Evolutionary conservation across 2,797 vertebrate genomes (phyloP), one percentile per base, ranked within the genome.

Genomic region (Pelochelys cantorii): DNA sequence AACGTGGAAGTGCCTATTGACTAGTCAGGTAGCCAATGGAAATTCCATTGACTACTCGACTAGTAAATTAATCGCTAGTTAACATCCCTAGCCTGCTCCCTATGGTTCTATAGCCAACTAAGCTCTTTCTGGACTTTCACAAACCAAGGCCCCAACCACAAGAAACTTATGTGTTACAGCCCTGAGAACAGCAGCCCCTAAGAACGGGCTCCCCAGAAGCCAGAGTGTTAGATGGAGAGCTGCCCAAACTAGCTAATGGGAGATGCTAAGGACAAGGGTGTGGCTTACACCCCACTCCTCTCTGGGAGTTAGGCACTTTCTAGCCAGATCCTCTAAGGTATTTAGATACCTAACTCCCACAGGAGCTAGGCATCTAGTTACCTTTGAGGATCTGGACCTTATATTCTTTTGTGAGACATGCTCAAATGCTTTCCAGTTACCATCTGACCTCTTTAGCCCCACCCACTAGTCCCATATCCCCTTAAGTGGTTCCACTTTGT

Each of bases 131-230:
- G 62, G 14, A 6, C 31, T 17, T 65, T 17, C 29, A 65, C 31
- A 31, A 12, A 31, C 62, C 31, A 17, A 31, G 6, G 7, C 7
- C 60, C 15, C 62, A 65, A 65, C 31, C 31, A 10, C 17, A 34
- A 71, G n/a, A n/a, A 1, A 71, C 9, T 22, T 22, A 22, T n/a
- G n/a, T 1, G 2, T 11, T 37, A n/a, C n/a, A 37, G 22, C 4
- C 5, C 18, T 71, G 65, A 71, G 65, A 71, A 4, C 8, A 4
- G 18, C n/a, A 10, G 65, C 18, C 10, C n/a, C 65, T 34, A 11
- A 34, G n/a, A 71, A 71, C 5, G n/a, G n/a, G 18, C 20, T 34
- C n/a, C 65, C 20, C n/a, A 22, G 10, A 37, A 71, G 4, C 65
- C 18, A 11, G 65, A 1, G 1, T 11, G 65, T 15, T 37, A 71